phyloP scores from a whole-genome alignment of 2,888 invertebrate genomes.

The Lepeophtheirus nordmannii region DNA sequence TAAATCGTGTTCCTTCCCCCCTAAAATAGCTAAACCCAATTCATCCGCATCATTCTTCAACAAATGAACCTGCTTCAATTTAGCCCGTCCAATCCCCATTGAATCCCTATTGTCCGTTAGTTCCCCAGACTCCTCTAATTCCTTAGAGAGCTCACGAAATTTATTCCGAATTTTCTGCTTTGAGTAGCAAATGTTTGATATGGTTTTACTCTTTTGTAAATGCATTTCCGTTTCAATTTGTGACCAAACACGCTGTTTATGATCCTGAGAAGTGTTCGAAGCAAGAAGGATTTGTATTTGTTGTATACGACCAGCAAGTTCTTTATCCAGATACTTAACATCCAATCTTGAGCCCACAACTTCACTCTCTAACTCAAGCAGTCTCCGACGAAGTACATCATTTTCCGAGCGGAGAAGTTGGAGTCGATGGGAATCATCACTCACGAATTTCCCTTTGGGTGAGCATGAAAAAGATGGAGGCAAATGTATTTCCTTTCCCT shows the following conservation, averaged over 20 bases:
- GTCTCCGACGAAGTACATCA: slow-evolving; percentile 50
- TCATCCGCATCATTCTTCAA: slow-evolving; percentile 58
- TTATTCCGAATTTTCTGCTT: slow-evolving; percentile 19
- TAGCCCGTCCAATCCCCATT: slow-evolving; percentile 37
- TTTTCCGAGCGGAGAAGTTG: slow-evolving; percentile 45
- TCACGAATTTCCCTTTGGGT: slow-evolving; percentile 7
- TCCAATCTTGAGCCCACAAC: slow-evolving; percentile 67
- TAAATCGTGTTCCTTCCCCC: slow-evolving; percentile 69
- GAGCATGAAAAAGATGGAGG: background rate
- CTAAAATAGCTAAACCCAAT: slow-evolving; percentile 68
- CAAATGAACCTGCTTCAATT: slow-evolving; percentile 47
- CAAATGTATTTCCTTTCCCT: background rate
- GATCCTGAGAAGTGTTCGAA: slow-evolving; percentile 60
- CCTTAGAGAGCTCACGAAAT: background rate
- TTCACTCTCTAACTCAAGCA: slow-evolving; percentile 59
- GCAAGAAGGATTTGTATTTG: slow-evolving; percentile 64
- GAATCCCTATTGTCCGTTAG: slow-evolving; percentile 27
- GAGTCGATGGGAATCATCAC: slow-evolving; percentile 28
- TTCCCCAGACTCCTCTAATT: slow-evolving; percentile 12
- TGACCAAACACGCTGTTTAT: slow-evolving; percentile 58
- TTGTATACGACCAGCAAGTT: slow-evolving; percentile 61
- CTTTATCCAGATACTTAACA: slow-evolving; percentile 71
- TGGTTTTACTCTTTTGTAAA: slow-evolving; percentile 66
- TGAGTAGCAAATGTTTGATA: slow-evolving; percentile 33
- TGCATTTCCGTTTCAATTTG: slow-evolving; percentile 72